A percentile compares a stretch with the other conserved stretches of the same genome.
Evolutionary conservation across 1,140 invertebrate species (phyloP).

Genomic region (Patella vulgata): DNA sequence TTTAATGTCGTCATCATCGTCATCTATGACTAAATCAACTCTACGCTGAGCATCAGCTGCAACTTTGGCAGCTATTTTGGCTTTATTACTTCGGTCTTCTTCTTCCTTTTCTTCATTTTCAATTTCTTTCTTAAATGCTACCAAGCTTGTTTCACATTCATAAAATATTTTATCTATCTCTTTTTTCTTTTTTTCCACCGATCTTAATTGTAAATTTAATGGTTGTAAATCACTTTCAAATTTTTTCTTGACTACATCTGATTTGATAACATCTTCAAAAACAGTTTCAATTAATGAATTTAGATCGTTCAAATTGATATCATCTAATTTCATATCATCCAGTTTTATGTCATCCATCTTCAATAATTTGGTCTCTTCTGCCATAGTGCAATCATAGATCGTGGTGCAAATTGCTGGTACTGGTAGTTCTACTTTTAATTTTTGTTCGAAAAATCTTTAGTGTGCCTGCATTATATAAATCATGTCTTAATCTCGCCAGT

Average conservation of each 20-base stretch:
- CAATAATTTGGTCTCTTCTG: no score
- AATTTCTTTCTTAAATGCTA: slow-evolving; percentile 12
- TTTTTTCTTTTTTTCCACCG: slow-evolving; percentile 19
- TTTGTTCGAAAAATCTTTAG: no score
- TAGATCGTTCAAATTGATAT: slow-evolving; percentile 4
- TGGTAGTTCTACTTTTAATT: no score
- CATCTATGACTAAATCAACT: slow-evolving; percentile 9
- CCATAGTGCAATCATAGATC: no score
- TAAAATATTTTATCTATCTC: slow-evolving; percentile 20
- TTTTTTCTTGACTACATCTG: neutral
- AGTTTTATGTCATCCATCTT: no score
- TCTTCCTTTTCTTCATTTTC: slow-evolving; percentile 18
- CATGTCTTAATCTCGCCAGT: no score
- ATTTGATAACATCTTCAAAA: slow-evolving; percentile 11
- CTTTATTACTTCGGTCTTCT: slow-evolving; percentile 3
- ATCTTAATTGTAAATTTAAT: slow-evolving; percentile 11
- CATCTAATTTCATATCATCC: no score
- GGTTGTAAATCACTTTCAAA: slow-evolving; percentile 4
- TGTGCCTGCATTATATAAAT: no score
- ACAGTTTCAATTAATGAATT: slow-evolving; percentile 10
- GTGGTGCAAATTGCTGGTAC: no score
- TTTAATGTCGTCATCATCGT: slow-evolving; percentile 33
- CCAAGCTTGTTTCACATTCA: slow-evolving; percentile 22
- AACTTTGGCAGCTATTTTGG: neutral
- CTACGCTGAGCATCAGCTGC: slow-evolving; percentile 9